Base-by-base conservation (phyloP, 2,888 invertebrate species). In the Heliconius cydno region DNA sequence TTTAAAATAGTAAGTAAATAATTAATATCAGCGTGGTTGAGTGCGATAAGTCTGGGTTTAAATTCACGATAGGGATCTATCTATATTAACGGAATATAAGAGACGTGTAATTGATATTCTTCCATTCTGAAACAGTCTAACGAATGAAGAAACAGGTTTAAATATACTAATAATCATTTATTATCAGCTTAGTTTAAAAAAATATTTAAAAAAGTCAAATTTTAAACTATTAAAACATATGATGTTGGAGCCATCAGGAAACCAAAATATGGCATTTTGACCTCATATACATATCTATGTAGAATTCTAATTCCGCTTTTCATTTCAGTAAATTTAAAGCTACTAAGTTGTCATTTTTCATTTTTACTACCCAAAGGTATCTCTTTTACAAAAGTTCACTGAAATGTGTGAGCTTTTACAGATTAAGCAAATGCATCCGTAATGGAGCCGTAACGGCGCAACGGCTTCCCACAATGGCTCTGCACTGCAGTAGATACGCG, bases 401-500 rank as follows among this genome's bases (percentile, higher is more conserved):
- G 66, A 41, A 75, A 75, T 66, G 66, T 75, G 75, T 75, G 46
- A 75, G 65, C 66, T 65, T 60, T 66, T 66, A 46, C 65, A 75
- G 75, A 75, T 75, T 75, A 75, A 75, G 28, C 75, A 63, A 65
- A 75, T 75, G 75, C 65, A 75, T 75, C 65, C 75, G 75, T 67
- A 67, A 34, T 60, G 74, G 57, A 28, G 78, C 38, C 38, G 67
- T 68, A 74, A 68, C n/a, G 52, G 63, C 34, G 34, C 72, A 38
- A 73, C 41, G 22, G 52, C 41, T 63, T 73, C 30, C 73, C 78
- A 78, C 78, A 67, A 38, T 41, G 67, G 72, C 52, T n/a, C 74
- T 74, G 78, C 78, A 78, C 74, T 78, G 78, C 78, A 74, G 78
- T 77, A 78, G 75, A 75, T 75, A 75, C 75, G 75, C 28, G 65